Conservation (phyloP, 2,797 vertebrate genomes). For the Botia almorhae region DNA sequence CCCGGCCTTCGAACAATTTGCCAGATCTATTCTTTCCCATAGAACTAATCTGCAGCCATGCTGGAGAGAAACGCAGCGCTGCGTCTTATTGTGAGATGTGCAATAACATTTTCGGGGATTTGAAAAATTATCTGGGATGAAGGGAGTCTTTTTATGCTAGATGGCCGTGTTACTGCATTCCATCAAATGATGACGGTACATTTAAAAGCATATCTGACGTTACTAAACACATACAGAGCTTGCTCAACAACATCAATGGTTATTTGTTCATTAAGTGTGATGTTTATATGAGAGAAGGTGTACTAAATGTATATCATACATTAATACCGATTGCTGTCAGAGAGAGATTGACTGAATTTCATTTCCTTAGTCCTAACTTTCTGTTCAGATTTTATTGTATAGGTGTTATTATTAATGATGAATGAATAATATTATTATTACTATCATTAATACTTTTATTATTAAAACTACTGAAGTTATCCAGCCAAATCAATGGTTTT, state of each 20-base stretch:
- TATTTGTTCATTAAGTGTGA: neutral
- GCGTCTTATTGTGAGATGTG: conserved; percentile 29
- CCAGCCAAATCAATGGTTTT: no score
- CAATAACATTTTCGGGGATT: conserved; percentile 24
- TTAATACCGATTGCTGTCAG: no score
- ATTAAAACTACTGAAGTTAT: no score
- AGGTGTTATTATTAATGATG: no score
- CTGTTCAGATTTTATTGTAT: no score
- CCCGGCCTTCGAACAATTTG: conserved; percentile 43
- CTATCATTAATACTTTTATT: no score
- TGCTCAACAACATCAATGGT: neutral
- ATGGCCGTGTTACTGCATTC: conserved; percentile 10
- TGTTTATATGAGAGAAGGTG: neutral
- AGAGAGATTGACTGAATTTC: no score
- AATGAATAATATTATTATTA: no score
- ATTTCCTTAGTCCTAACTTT: no score
- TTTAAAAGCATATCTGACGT: neutral
- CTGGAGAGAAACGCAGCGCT: conserved; percentile 16
- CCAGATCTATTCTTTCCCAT: conserved; percentile 42
- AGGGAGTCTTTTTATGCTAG: conserved; percentile 2
- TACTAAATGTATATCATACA: neutral
- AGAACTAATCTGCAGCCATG: conserved; percentile 48
- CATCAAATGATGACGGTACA: conserved; percentile 13
- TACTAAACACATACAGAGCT: neutral
- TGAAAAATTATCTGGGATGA: conserved; percentile 36